phyloP scores from a whole-genome alignment of 2,113 vertebrate genomes.

The Pitta sordida region DNA sequence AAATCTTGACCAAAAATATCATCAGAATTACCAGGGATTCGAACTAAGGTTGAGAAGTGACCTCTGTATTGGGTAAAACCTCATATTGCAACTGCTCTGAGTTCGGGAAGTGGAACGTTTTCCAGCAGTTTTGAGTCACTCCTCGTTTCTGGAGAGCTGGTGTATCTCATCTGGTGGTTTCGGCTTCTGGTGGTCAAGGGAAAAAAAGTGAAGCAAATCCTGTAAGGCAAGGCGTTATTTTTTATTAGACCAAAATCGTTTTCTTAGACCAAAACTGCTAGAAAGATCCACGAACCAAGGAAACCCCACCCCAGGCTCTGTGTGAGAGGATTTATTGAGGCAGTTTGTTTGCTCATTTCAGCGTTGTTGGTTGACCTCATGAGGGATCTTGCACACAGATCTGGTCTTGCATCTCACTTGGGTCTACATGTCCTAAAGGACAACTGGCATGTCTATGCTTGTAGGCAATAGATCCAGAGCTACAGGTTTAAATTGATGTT shows the following conservation, averaged over 20 bases:
- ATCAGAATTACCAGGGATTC: background rate
- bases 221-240: fast-evolving
- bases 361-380: background rate
- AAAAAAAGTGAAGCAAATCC: background rate
- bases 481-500: background rate
- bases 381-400: background rate
- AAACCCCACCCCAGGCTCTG: background rate
- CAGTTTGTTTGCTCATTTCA: background rate
- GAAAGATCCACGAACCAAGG: background rate
- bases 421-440: background rate
- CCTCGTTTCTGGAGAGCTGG: background rate
- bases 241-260: background rate
- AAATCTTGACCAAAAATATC: background rate
- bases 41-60: background rate
- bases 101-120: background rate
- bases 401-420: background rate
- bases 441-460: background rate
- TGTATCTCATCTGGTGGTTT: background rate
- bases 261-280: background rate
- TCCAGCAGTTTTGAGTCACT: background rate
- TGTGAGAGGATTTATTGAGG: background rate
- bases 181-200: background rate
- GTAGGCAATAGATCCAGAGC: background rate
- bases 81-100: background rate
- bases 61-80: background rate